Evolutionary conservation across 2,113 vertebrate species (phyloP).

Genomic region (Pterocles orientalis): DNA sequence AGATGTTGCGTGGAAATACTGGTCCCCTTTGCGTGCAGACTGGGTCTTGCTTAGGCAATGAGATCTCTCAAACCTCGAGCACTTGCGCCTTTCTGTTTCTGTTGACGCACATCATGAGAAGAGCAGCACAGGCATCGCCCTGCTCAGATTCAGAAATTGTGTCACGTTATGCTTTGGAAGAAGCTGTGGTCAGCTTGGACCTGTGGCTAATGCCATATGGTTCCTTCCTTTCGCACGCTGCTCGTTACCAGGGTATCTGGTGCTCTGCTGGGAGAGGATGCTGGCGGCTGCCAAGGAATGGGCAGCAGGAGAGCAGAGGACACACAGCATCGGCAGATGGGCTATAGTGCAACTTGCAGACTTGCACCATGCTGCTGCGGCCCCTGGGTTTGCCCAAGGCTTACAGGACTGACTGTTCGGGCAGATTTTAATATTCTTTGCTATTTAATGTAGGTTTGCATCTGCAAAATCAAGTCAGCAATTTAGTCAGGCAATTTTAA

Average conservation of each 20-base stretch:
- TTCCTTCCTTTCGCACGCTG: neutral
- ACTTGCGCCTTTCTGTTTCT: neutral
- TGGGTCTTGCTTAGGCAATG: neutral
- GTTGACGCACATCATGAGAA: fast-evolving
- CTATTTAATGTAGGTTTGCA: neutral
- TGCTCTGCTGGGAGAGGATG: neutral
- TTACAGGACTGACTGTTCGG: neutral
- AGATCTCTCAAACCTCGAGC: neutral
- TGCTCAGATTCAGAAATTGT: neutral
- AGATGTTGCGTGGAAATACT: neutral
- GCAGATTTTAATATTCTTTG: neutral
- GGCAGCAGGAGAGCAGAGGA: neutral
- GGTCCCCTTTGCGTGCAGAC: neutral
- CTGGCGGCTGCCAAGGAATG: neutral
- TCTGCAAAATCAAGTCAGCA: neutral
- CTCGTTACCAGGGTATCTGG: neutral
- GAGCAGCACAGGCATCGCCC: neutral
- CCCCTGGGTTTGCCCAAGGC: neutral
- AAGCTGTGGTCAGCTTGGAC: neutral
- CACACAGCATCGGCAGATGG: neutral
- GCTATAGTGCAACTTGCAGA: too few relatives aligned
- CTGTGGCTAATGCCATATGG: neutral
- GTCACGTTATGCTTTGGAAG: neutral
- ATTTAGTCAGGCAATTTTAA: neutral
- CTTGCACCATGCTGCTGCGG: neutral